Evolutionary conservation across 2,113 vertebrate species (phyloP).

Genomic region (Mobula birostris): DNA sequence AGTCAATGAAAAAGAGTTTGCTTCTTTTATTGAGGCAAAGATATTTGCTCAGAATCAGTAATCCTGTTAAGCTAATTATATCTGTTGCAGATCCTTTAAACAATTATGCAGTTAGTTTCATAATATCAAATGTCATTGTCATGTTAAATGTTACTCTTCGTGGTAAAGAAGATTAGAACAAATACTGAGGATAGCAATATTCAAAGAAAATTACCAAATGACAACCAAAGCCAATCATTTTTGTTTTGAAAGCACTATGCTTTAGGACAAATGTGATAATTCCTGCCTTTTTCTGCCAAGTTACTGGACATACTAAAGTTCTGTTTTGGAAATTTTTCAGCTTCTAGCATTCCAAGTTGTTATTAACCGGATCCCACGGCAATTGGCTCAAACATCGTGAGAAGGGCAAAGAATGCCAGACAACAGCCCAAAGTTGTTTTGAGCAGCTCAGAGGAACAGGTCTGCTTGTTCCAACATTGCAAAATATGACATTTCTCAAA

Average conservation of each 20-base stretch:
- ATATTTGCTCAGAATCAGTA: not conserved
- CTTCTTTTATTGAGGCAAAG: not conserved
- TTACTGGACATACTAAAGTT: not conserved
- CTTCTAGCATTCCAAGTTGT: not conserved
- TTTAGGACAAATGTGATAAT: not conserved
- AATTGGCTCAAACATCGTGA: not conserved
- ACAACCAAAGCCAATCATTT: not conserved
- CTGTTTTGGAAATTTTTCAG: not conserved
- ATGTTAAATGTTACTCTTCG: not conserved
- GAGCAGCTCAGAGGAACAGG: not conserved
- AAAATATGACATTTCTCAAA: too few species aligned
- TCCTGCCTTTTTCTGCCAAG: too few species aligned
- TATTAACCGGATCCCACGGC: not conserved
- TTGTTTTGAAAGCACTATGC: not conserved
- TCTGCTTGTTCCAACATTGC: too few species aligned
- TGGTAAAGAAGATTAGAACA: too few species aligned
- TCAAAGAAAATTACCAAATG: not conserved
- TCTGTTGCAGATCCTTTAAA: not conserved
- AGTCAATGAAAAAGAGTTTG: not conserved
- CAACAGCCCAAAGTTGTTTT: not conserved
- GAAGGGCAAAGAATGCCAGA: not conserved
- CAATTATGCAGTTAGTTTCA: not conserved
- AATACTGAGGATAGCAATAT: not conserved
- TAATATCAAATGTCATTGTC: not conserved
- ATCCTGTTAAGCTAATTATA: not conserved